phyloP scores from a whole-genome alignment of 1,140 invertebrate genomes.

The Drosophila chauvacae region DNA sequence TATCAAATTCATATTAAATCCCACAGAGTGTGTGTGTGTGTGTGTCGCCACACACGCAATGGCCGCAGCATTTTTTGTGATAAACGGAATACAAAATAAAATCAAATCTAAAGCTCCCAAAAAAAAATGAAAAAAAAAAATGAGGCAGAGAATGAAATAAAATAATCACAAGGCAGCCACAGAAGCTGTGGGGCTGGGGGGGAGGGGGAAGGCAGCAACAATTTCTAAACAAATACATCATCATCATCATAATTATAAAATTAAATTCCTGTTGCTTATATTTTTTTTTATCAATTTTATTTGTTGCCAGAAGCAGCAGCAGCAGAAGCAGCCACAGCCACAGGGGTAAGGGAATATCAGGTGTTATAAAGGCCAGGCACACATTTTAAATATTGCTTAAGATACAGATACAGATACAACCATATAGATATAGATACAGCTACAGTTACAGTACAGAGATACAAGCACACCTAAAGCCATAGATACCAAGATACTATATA shows the following conservation, averaged over 20 bases:
- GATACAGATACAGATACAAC: conserved; percentile 25
- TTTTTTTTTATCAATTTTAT: conserved; percentile 77
- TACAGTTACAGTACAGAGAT: conserved; percentile 5
- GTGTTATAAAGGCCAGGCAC: conserved; percentile 68
- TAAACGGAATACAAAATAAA: conserved; percentile 77
- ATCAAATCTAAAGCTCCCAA: conserved; percentile 81
- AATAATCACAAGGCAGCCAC: conserved; percentile 67
- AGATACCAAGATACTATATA: neutral
- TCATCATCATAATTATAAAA: conserved; percentile 80
- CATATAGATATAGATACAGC: neutral
- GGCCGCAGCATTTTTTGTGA: conserved; percentile 74
- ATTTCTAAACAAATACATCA: conserved; percentile 77
- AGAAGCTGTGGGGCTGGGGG: conserved; percentile 17
- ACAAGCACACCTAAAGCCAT: conserved; percentile 12
- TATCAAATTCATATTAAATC: conserved; percentile 37
- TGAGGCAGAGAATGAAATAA: conserved; percentile 40
- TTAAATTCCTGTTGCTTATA: conserved; percentile 70
- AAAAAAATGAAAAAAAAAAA: conserved; percentile 55
- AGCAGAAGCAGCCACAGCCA: neutral
- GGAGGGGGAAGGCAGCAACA: conserved; percentile 28
- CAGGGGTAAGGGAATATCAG: conserved; percentile 39
- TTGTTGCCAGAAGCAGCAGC: conserved; percentile 32
- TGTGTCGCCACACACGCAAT: conserved; percentile 59
- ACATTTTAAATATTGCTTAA: conserved; percentile 68
- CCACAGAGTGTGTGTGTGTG: conserved; percentile 1